Evolutionary conservation across 2,797 vertebrate genomes (phyloP).

Genomic region (Diglossa cyanea): DNA sequence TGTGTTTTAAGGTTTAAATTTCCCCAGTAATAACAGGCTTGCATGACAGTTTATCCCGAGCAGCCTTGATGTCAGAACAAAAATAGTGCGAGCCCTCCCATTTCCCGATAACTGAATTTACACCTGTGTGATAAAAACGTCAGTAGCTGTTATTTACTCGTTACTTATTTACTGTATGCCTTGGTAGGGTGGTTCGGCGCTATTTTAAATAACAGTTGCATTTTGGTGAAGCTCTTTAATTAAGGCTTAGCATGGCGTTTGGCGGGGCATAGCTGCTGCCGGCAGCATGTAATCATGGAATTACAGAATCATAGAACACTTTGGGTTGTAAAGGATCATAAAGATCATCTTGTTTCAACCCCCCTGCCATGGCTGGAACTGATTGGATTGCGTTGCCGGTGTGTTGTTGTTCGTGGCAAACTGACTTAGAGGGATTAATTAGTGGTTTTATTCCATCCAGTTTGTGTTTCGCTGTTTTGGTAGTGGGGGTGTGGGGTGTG

Average conservation of each 20-base stretch:
- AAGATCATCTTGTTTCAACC: neutral
- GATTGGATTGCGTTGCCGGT: neutral
- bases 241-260: neutral
- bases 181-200: rapidly evolving
- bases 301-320: neutral
- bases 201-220: neutral
- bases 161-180: neutral
- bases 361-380: neutral
- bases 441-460: neutral
- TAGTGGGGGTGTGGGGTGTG: neutral
- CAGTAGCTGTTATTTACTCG: neutral
- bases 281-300: neutral
- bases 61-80: neutral
- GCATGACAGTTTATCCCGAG: neutral
- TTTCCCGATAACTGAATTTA: neutral
- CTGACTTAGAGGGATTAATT: neutral
- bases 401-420: neutral
- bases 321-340: neutral
- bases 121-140: neutral
- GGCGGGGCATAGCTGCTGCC: neutral
- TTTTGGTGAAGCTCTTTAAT: neutral
- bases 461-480: neutral
- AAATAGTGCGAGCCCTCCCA: neutral
- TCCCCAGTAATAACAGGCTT: neutral
- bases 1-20: neutral